These are phyloP conservation scores for Nothocercus nigrocapillus DNA, from an alignment of 2,113 vertebrate species.

Conservation along the genomic window DNA sequence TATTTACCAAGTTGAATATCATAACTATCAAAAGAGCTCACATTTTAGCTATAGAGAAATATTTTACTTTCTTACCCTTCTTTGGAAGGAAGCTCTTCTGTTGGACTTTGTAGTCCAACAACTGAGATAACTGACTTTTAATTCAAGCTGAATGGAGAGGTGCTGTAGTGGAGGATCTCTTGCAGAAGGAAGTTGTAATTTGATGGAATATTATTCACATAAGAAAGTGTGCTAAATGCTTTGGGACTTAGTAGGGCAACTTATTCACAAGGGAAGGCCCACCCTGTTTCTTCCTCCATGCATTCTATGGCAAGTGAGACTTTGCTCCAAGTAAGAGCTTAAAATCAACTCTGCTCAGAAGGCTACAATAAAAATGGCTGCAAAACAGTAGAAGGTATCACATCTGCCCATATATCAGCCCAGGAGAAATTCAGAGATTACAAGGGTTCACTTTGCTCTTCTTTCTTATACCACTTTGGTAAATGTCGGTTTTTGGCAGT, in stretches of 20 bases:
- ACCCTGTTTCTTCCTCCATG: background rate
- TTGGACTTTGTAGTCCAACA: background rate
- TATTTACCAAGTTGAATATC: slow-evolving; percentile 64
- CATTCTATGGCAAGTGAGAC: background rate
- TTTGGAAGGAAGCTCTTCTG: background rate
- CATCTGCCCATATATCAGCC: background rate
- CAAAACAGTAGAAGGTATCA: background rate
- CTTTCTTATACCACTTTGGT: background rate
- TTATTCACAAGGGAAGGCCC: background rate
- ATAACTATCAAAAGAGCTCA: slow-evolving; percentile 24
- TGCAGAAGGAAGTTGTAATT: background rate
- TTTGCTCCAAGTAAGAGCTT: background rate
- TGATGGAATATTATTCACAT: background rate
- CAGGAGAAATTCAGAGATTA: background rate
- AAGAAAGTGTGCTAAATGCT: background rate
- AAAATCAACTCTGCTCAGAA: background rate
- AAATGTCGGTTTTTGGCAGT: background rate
- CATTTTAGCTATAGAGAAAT: slow-evolving; percentile 7
- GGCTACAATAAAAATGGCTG: background rate
- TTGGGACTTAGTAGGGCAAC: background rate
- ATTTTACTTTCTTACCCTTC: background rate
- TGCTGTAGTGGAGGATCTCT: background rate
- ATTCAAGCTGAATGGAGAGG: background rate
- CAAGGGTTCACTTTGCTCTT: background rate
- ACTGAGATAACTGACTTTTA: background rate